Conservation (phyloP, 2,888 invertebrate species). For the Bellardia bayeri region DNA sequence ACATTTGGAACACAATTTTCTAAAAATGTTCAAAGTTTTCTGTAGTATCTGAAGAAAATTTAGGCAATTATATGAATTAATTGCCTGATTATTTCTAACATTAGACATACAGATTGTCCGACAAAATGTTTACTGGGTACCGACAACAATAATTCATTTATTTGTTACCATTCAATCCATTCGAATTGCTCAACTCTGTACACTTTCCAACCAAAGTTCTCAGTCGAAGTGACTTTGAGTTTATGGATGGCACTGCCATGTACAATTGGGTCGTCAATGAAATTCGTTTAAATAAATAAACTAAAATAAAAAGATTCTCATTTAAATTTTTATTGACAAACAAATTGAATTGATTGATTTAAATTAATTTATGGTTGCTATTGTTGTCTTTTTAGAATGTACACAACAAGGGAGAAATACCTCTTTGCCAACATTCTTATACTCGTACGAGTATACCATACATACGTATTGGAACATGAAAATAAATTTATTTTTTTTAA, state of each 20-base stretch:
- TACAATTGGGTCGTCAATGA: slow-evolving; percentile 82
- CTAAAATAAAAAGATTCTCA: slow-evolving; percentile 77
- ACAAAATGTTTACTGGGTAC: too few species aligned
- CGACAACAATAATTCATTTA: slow-evolving; percentile 58
- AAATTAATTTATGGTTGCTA: slow-evolving; percentile 83
- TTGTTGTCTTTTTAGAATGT: slow-evolving; percentile 66
- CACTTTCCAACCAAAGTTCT: slow-evolving; percentile 67
- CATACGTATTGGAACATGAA: neutral
- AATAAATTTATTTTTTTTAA: neutral
- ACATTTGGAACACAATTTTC: too few species aligned
- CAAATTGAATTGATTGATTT: slow-evolving; percentile 85
- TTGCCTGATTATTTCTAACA: too few species aligned
- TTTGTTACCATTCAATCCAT: slow-evolving; percentile 71
- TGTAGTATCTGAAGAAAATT: too few species aligned
- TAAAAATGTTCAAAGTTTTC: too few species aligned
- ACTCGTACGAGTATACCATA: too few species aligned
- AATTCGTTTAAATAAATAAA: slow-evolving; percentile 82
- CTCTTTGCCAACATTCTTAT: slow-evolving; percentile 1
- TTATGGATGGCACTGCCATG: slow-evolving; percentile 69
- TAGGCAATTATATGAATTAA: too few species aligned
- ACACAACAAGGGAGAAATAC: slow-evolving; percentile 24
- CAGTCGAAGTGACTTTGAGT: slow-evolving; percentile 66
- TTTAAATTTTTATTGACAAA: slow-evolving; percentile 84
- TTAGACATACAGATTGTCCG: too few species aligned
- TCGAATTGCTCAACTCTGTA: slow-evolving; percentile 62